Conservation (phyloP, 2,888 invertebrate species). For the Linnaemya tessellans region DNA sequence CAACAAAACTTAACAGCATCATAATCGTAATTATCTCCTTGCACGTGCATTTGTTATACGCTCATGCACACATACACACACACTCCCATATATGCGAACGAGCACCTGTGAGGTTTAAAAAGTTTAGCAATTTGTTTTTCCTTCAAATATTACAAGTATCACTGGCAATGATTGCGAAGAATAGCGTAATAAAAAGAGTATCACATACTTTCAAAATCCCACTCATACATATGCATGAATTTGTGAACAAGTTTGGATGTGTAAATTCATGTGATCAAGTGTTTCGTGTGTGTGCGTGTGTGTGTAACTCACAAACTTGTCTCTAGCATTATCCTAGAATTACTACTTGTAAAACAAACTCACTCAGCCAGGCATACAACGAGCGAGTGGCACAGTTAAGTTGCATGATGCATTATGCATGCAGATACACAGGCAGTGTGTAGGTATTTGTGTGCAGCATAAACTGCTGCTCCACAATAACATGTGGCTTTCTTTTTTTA, state of each 20-base stretch:
- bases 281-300: too few species aligned
- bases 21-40: constrained; percentile 12
- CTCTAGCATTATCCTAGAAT: constrained; percentile 61
- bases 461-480: too few species aligned
- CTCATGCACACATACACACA: not conserved
- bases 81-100: not conserved
- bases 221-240: constrained; percentile 1
- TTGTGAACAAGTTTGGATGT: not conserved
- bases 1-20: constrained; percentile 16
- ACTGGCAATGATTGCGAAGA: constrained; percentile 40
- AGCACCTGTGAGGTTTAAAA: not conserved
- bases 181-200: constrained; percentile 3
- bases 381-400: constrained; percentile 4
- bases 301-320: constrained; percentile 37
- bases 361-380: constrained; percentile 30
- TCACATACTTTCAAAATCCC: not conserved
- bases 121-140: constrained; percentile 1
- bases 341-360: constrained; percentile 51
- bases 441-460: too few species aligned
- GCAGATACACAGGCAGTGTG: not conserved
- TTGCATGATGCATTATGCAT: constrained; percentile 11
- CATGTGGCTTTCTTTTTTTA: not conserved
- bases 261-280: not conserved
- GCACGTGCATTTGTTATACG: not conserved
- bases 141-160: constrained; percentile 17